A percentile compares a stretch with the other conserved stretches of the same genome.
These are phyloP conservation scores for Eremophila alpestris DNA, from an alignment of 2,797 vertebrate species.

Conservation along the genomic window DNA sequence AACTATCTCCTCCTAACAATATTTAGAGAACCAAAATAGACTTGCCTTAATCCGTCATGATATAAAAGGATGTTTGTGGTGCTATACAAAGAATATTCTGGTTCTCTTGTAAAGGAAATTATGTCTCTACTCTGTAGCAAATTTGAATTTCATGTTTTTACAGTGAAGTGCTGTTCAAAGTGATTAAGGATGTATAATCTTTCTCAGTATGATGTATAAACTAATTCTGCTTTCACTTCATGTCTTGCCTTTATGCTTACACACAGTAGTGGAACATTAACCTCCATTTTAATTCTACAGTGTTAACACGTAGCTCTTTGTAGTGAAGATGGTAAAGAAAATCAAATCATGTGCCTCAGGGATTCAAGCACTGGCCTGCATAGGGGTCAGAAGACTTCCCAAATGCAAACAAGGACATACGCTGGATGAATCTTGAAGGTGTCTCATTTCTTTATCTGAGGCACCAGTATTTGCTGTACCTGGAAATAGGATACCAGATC, in stretches of 20 bases:
- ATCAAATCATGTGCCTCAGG: conserved; percentile 7
- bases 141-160: conserved; percentile 49
- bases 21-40: background rate
- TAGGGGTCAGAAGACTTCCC: background rate
- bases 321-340: background rate
- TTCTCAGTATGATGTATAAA: background rate
- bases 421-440: background rate
- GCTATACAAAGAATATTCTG: background rate
- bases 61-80: background rate
- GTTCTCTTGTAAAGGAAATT: background rate
- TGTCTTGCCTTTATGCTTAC: background rate
- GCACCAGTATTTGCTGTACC: background rate
- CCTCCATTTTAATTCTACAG: conserved; percentile 7
- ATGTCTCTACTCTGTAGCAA: background rate
- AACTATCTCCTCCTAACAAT: background rate
- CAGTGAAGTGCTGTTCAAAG: conserved; percentile 15
- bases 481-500: background rate
- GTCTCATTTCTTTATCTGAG: background rate
- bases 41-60: background rate
- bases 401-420: background rate
- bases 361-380: background rate
- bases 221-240: conserved; percentile 41
- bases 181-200: conserved; percentile 34
- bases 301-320: background rate
- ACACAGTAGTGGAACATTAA: background rate